phyloP scores from a whole-genome alignment of 2,797 vertebrate species.

The Novumbra hubbsi region DNA sequence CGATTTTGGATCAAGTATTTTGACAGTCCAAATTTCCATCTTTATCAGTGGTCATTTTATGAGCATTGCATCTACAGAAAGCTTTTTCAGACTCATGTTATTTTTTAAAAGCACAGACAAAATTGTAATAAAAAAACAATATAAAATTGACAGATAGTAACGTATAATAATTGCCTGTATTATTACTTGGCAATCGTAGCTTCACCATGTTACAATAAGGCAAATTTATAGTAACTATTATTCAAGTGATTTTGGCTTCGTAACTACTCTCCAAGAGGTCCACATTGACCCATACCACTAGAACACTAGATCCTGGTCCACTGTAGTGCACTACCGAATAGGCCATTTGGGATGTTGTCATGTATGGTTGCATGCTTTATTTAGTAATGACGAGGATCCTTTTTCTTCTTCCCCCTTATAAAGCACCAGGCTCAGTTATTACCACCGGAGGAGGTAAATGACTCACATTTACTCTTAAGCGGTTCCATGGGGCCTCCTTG shows the following conservation, averaged over 20 bases:
- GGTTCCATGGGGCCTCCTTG: slow-evolving; percentile 1
- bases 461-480: not conserved
- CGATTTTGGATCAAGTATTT: no score
- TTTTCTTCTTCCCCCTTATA: slow-evolving; percentile 44
- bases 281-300: not conserved
- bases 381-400: slow-evolving; percentile 32
- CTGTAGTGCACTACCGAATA: not conserved
- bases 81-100: no score
- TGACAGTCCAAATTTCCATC: no score
- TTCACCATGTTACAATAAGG: not conserved
- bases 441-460: slow-evolving; percentile 72
- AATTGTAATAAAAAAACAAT: no score
- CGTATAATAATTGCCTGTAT: not conserved
- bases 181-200: not conserved
- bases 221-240: not conserved
- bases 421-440: slow-evolving; percentile 77
- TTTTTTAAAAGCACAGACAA: no score
- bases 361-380: not conserved
- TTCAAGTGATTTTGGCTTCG: not conserved
- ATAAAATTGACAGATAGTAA: no score
- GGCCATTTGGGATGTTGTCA: not conserved
- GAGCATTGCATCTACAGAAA: no score
- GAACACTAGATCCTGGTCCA: not conserved
- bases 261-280: not conserved
- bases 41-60: no score